Conservation (phyloP, 2,113 vertebrate species). For the Lasiurus cinereus region DNA sequence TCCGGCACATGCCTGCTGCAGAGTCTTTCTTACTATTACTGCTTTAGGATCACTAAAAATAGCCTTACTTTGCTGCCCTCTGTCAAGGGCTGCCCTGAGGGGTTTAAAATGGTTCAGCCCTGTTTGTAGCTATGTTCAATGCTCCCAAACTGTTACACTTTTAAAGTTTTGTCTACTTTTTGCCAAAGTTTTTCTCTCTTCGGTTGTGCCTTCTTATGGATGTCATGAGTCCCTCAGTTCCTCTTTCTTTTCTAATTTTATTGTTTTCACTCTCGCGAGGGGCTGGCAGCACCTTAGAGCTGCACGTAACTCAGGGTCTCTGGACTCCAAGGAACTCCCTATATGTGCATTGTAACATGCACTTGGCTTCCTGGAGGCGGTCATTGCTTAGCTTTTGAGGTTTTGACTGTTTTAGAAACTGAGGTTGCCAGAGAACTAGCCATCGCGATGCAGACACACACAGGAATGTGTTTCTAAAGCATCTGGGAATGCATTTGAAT, state of each 20-base stretch:
- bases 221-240: not conserved
- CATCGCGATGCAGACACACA: rapidly evolving
- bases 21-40: not conserved
- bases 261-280: not conserved
- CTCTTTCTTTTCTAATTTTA: not conserved
- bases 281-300: not conserved
- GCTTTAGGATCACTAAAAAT: not conserved
- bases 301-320: not conserved
- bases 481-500: not conserved
- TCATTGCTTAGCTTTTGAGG: not conserved
- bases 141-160: not conserved
- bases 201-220: not conserved
- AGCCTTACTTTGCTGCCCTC: not conserved
- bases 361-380: not conserved
- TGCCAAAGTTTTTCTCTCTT: not conserved
- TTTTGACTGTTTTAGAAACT: not conserved
- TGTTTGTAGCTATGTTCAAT: not conserved
- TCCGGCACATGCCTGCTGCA: rapidly evolving
- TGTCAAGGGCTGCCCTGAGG: too few relatives aligned
- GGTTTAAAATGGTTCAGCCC: not conserved
- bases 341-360: rapidly evolving
- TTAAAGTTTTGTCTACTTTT: not conserved
- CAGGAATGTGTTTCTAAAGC: not conserved
- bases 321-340: not conserved
- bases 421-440: not conserved